Conservation (phyloP, 2,797 vertebrate genomes). For the Thripadectes ignobilis region DNA sequence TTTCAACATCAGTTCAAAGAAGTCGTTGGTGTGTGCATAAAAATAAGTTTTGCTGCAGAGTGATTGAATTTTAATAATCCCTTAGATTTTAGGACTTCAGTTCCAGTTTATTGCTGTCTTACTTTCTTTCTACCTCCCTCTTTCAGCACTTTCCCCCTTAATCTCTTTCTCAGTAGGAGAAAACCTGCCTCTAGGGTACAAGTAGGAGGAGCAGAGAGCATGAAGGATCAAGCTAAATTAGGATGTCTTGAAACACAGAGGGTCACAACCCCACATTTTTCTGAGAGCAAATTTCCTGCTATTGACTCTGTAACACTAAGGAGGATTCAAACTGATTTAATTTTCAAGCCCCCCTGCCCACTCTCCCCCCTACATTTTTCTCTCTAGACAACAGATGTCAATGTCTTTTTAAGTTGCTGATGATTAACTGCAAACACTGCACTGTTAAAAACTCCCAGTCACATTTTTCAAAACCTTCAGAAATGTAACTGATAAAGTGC, state of each 20-base stretch:
- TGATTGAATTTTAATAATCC: slow-evolving; percentile 73
- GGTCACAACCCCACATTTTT: slow-evolving; percentile 67
- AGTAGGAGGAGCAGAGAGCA: slow-evolving; percentile 69
- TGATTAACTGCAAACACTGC: slow-evolving; percentile 64
- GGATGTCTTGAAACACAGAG: slow-evolving; percentile 63
- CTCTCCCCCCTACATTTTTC: slow-evolving; percentile 7
- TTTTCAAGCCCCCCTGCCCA: neutral
- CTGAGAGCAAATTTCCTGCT: slow-evolving; percentile 70
- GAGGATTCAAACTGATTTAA: slow-evolving; percentile 43
- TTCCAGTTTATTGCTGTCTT: slow-evolving; percentile 58
- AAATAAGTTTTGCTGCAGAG: slow-evolving; percentile 47
- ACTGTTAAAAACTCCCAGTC: slow-evolving; percentile 51
- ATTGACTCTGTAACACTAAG: slow-evolving; percentile 54
- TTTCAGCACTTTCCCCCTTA: slow-evolving; percentile 55
- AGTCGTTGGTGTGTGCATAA: slow-evolving; percentile 53
- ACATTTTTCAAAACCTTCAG: slow-evolving; percentile 63
- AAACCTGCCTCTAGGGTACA: slow-evolving; percentile 62
- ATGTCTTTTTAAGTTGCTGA: slow-evolving; percentile 63
- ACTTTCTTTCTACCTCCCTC: slow-evolving; percentile 28
- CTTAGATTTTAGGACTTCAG: slow-evolving; percentile 59
- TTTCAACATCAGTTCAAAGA: slow-evolving; percentile 70
- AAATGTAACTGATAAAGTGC: slow-evolving; percentile 57
- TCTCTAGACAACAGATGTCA: slow-evolving; percentile 66
- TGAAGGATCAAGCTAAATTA: slow-evolving; percentile 51
- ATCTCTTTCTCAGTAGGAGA: slow-evolving; percentile 52